Conservation (phyloP, 2,888 invertebrate genomes). For the Cerastis leucographa region DNA sequence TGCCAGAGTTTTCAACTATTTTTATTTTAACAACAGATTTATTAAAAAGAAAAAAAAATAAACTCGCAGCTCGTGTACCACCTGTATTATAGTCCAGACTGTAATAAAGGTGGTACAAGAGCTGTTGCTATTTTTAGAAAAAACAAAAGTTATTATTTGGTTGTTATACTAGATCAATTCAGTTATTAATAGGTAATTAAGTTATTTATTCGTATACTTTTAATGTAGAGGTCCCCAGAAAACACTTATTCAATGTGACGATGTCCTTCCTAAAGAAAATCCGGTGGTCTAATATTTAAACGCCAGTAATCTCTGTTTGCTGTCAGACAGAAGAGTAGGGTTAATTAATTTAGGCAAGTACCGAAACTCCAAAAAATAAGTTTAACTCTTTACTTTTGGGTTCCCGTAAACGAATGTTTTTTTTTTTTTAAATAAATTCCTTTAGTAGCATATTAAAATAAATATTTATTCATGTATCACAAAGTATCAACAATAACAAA, state of each 20-base stretch:
- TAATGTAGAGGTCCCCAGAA: background rate
- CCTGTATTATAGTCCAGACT: background rate
- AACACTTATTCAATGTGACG: conserved; percentile 10
- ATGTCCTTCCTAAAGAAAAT: conserved; percentile 40
- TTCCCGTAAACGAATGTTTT: background rate
- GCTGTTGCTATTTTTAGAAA: background rate
- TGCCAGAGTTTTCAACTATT: conserved; percentile 33
- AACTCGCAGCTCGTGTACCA: background rate
- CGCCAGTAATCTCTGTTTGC: conserved; percentile 45
- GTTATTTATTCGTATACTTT: conserved; percentile 10
- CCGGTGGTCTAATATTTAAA: conserved; percentile 48
- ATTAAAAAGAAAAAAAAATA: too few relatives aligned
- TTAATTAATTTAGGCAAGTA: conserved; percentile 46
- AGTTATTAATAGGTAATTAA: background rate
- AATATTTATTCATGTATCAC: conserved; percentile 77
- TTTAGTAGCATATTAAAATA: conserved; percentile 49
- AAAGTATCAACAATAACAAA: conserved; percentile 84
- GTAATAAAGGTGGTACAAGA: too few relatives aligned
- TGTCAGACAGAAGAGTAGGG: conserved; percentile 29
- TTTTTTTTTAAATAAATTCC: conserved; percentile 7
- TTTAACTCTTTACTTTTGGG: conserved; percentile 5
- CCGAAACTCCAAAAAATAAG: conserved; percentile 23
- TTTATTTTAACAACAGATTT: conserved; percentile 18
- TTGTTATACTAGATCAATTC: background rate
- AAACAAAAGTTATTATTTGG: background rate